A percentile compares a stretch with the other conserved stretches of the same genome.
Conservation (phyloP, 37 sponge, comb jelly and placozoan species). For the Cliona cf. orientalis region DNA sequence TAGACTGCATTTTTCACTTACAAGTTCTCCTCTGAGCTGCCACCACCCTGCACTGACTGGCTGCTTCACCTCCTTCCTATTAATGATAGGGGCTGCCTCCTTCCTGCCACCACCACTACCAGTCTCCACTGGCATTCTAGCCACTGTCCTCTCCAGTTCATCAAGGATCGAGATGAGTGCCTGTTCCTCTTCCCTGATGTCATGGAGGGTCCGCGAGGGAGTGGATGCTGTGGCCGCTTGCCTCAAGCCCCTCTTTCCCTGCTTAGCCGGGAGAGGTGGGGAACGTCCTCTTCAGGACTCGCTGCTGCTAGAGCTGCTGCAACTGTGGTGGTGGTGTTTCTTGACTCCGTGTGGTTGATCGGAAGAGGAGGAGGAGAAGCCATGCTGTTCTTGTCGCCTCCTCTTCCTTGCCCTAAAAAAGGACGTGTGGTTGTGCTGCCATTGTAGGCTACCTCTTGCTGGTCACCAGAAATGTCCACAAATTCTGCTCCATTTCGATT, state of each 20-base stretch:
- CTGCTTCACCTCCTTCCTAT: neutral
- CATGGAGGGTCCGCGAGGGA: neutral
- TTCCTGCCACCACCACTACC: neutral
- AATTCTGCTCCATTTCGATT: no score
- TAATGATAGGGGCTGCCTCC: neutral
- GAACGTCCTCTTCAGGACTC: neutral
- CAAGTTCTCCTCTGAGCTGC: no score
- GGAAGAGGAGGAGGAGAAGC: conserved; percentile 53
- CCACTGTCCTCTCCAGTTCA: conserved; percentile 15
- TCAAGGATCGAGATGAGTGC: conserved; percentile 28
- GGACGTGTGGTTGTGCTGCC: no score
- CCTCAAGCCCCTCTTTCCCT: neutral
- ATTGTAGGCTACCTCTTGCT: neutral
- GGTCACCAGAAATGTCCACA: conserved; percentile 1
- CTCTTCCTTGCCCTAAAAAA: conserved; percentile 77
- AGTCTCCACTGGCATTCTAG: neutral
- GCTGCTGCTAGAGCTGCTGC: neutral
- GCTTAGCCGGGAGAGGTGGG: conserved; percentile 28
- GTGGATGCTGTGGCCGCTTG: no score
- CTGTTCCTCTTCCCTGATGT: conserved; percentile 14
- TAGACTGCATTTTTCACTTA: no score
- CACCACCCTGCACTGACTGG: no score
- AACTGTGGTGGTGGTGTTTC: no score
- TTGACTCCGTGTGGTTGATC: no score
- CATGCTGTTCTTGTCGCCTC: conserved; percentile 34